Conservation (phyloP, 1,140 invertebrate species). For the Neodiprion pinetum region DNA sequence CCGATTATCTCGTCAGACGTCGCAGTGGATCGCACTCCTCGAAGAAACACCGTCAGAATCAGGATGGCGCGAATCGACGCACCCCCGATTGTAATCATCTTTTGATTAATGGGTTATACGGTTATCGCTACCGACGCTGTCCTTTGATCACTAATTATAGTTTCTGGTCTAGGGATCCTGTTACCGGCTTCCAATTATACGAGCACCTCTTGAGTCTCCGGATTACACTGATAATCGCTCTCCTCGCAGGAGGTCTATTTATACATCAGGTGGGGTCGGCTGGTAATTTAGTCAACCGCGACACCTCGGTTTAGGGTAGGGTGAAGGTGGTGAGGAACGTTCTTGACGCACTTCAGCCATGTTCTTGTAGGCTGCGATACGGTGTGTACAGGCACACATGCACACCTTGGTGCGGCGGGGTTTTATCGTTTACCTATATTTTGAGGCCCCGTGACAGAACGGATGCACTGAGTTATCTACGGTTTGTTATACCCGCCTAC, state of each 20-base stretch:
- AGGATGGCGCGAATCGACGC: not conserved
- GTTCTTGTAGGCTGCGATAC: not conserved
- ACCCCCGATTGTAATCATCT: not conserved
- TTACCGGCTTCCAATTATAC: no score
- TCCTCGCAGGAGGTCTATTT: not conserved
- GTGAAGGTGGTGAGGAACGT: not conserved
- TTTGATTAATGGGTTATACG: not conserved
- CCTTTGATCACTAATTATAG: not conserved
- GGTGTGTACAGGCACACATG: no score
- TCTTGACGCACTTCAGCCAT: no score
- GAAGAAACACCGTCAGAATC: not conserved
- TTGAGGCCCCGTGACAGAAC: no score
- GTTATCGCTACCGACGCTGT: not conserved
- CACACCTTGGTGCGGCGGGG: no score
- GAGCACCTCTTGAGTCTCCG: no score
- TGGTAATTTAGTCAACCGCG: slow-evolving; percentile 3
- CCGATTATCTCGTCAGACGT: not conserved
- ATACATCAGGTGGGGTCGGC: not conserved
- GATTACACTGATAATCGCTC: not conserved
- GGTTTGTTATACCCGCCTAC: no score
- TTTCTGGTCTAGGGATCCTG: not conserved
- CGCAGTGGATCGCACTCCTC: slow-evolving; percentile 28
- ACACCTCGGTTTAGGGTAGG: not conserved
- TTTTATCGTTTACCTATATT: no score
- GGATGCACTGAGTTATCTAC: no score